Conservation (phyloP, 2,113 vertebrate genomes). For the Geococcyx californianus region DNA sequence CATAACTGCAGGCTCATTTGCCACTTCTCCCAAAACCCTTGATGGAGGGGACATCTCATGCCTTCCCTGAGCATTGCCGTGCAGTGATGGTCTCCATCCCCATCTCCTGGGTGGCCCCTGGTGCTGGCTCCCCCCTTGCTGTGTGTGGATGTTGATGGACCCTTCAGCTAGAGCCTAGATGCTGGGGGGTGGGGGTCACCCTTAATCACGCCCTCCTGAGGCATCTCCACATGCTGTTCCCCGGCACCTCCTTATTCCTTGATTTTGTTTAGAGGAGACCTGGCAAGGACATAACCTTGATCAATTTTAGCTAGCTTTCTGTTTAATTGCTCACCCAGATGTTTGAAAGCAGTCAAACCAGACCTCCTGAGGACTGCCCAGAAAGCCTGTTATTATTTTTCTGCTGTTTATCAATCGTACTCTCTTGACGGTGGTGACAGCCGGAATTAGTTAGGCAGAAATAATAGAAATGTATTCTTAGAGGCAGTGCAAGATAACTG, state of each 20-base stretch:
- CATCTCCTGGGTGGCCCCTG: not conserved
- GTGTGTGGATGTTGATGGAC: not conserved
- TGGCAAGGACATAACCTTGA: not conserved
- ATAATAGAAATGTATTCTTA: not conserved
- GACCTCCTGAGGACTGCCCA: not conserved
- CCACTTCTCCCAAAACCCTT: accelerated
- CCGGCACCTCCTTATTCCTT: not conserved
- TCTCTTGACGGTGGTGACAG: not conserved
- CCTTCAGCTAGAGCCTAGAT: accelerated
- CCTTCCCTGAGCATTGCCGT: not conserved
- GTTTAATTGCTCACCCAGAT: not conserved
- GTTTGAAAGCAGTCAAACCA: not conserved
- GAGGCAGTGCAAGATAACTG: not conserved
- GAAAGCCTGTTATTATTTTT: constrained; percentile 31
- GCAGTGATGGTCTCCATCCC: not conserved
- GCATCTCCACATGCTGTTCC: accelerated
- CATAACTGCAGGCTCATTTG: not conserved
- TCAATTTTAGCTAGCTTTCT: not conserved
- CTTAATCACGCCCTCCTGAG: not conserved
- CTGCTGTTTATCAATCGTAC: not conserved
- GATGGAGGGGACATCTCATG: not conserved
- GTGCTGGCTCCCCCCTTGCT: not conserved
- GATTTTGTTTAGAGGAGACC: not conserved
- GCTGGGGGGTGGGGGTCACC: not conserved
- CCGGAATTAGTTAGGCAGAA: not conserved